Base-by-base conservation (phyloP, 2,888 invertebrate genomes). In the Ornithoptera priamus region DNA sequence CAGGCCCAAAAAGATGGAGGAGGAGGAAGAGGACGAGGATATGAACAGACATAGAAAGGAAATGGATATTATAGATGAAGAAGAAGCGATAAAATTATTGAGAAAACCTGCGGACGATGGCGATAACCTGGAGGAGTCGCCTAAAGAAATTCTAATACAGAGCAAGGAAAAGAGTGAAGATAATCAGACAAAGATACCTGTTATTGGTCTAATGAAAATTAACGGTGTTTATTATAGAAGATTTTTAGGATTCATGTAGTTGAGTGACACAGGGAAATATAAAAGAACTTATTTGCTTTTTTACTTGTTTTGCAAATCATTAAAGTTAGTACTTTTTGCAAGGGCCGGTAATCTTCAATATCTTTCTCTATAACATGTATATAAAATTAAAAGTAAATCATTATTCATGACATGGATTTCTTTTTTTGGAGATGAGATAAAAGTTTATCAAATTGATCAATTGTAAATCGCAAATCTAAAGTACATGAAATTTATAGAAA, bases 171-270 rank as follows among this genome's bases (percentile, higher is more conserved):
- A 70, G 30, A 62, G 15, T 24, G 63, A 65, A 7, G 57, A 62
- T n/a, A 39, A 30, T 30, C 53, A 65, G 17, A 69, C 72, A 17
- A 62, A 71, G 0, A 72, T 77, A 46, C 81, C 82, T 1, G 79
- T 81, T 0, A 75, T 80, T 24, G 75, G 75, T 57, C 64, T 79
- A 1, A 78, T 76, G 76, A 87, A 83, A 72, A 81, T 88, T 15
- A 86, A 87, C 70, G 87, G 87, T 18, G 75, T 77, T 15, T 84
- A 84, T 71, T 82, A 76, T 46, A 84, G 84, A 67, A 75, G 83
- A 73, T 67, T 82, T 6, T 75, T 83, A 67, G 76, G 76, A n/a
- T 50, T 76, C 62, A 30, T 70, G 24, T 70, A 70, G 60, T 50
- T 61, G 71, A 10, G 74, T 62, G 39, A 73, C 69, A 61, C n/a